These are phyloP conservation scores for Ormyrus labotus DNA, from an alignment of 2,888 invertebrate genomes.

Conservation along the genomic window DNA sequence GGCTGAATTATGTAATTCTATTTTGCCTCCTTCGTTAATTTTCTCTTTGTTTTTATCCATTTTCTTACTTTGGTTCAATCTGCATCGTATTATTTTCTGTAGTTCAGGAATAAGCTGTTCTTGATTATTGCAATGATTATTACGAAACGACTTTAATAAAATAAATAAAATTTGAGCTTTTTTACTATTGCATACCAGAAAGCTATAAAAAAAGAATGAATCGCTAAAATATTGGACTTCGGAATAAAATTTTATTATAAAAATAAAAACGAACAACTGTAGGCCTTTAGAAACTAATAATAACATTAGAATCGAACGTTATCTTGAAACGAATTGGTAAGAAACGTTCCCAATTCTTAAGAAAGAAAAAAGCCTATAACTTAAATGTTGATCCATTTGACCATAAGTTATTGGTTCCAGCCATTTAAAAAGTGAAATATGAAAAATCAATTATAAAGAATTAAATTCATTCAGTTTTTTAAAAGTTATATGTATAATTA, in stretches of 20 bases:
- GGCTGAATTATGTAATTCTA: slow-evolving; percentile 30
- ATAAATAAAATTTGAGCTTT: slow-evolving; percentile 27
- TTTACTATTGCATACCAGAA: slow-evolving; percentile 8
- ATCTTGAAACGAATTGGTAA: slow-evolving; percentile 10
- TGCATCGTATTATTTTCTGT: slow-evolving; percentile 6
- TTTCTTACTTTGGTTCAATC: slow-evolving; percentile 40
- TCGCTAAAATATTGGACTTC: slow-evolving; percentile 21
- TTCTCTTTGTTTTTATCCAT: not conserved
- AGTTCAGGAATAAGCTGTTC: slow-evolving; percentile 16
- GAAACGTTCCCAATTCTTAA: slow-evolving; percentile 37
- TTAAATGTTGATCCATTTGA: slow-evolving; percentile 30
- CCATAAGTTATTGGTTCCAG: slow-evolving; percentile 41
- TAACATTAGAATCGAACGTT: slow-evolving; percentile 45
- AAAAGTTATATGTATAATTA: slow-evolving; percentile 26
- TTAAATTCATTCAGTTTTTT: slow-evolving; percentile 38
- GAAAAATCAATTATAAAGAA: slow-evolving; percentile 21
- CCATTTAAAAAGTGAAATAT: slow-evolving; percentile 36
- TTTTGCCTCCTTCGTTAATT: slow-evolving; percentile 11
- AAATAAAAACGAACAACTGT: slow-evolving; percentile 56
- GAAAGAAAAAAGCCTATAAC: slow-evolving; percentile 19
- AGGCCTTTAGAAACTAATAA: slow-evolving; percentile 50
- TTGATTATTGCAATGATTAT: not conserved
- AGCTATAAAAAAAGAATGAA: slow-evolving; percentile 26
- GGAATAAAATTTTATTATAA: slow-evolving; percentile 53
- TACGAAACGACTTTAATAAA: not conserved